Conservation (phyloP, 2,797 vertebrate genomes). For the Tragopan temminckii region DNA sequence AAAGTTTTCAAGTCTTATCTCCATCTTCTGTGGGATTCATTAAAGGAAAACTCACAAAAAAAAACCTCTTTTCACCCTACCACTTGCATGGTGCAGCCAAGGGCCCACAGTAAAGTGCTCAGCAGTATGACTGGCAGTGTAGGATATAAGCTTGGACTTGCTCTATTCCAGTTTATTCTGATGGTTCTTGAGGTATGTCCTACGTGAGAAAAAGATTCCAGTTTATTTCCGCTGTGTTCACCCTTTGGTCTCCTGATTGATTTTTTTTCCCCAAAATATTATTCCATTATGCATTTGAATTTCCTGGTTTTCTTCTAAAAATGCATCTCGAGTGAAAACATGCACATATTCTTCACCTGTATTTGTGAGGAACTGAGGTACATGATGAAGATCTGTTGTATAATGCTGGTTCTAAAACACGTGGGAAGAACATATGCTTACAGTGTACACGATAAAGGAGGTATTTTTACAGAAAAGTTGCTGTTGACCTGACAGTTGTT, state of each 20-base stretch:
- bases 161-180: constrained; percentile 1
- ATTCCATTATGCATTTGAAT: neutral
- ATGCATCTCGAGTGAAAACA: neutral
- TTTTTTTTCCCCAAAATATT: neutral
- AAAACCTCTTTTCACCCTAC: neutral
- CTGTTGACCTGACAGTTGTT: neutral
- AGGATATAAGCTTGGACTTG: neutral
- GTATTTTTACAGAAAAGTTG: neutral
- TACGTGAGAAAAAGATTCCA: neutral
- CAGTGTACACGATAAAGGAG: neutral
- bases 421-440: neutral
- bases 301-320: constrained; percentile 8
- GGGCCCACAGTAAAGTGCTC: constrained; percentile 39
- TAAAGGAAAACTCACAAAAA: neutral
- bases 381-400: neutral
- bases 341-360: neutral
- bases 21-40: neutral
- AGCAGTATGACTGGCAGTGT: constrained; percentile 60
- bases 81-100: neutral
- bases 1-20: constrained; percentile 23
- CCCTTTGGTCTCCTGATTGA: neutral
- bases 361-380: constrained; percentile 42
- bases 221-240: neutral
- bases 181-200: constrained; percentile 7
- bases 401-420: constrained; percentile 1